phyloP scores from a whole-genome alignment of 2,113 vertebrate species.

The Grus americana region DNA sequence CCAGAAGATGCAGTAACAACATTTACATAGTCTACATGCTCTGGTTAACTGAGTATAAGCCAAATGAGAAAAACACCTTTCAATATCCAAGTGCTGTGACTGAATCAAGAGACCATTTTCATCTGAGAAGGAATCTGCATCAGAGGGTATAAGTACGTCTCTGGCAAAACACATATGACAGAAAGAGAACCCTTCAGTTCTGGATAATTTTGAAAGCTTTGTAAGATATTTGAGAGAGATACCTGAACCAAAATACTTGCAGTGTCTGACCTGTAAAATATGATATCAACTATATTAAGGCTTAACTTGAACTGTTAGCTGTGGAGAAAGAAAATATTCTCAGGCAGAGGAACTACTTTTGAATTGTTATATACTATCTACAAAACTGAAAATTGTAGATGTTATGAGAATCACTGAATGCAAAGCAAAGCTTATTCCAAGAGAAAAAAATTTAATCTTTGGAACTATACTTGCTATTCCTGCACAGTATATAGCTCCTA shows the following conservation, averaged over 20 bases:
- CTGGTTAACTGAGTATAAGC: neutral
- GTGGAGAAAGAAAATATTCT: neutral
- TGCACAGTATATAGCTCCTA: neutral
- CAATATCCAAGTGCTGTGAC: neutral
- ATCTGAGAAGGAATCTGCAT: neutral
- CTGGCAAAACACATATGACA: neutral
- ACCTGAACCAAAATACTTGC: neutral
- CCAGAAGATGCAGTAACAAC: conserved; percentile 18
- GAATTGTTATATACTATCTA: neutral
- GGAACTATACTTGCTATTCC: neutral
- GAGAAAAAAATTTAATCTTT: neutral
- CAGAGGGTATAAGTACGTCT: neutral
- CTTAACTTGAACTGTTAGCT: neutral
- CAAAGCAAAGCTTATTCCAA: neutral
- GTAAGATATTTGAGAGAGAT: neutral
- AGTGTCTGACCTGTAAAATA: neutral
- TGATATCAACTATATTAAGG: neutral
- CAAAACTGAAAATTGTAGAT: neutral
- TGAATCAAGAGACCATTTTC: neutral
- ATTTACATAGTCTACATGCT: neutral
- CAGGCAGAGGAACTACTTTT: neutral
- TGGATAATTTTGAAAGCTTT: neutral
- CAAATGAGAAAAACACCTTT: conserved; percentile 28
- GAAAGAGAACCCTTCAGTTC: neutral
- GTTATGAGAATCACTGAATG: neutral